These are phyloP conservation scores for Hetaerina americana DNA, from an alignment of 1,140 invertebrate species.

Conservation along the genomic window DNA sequence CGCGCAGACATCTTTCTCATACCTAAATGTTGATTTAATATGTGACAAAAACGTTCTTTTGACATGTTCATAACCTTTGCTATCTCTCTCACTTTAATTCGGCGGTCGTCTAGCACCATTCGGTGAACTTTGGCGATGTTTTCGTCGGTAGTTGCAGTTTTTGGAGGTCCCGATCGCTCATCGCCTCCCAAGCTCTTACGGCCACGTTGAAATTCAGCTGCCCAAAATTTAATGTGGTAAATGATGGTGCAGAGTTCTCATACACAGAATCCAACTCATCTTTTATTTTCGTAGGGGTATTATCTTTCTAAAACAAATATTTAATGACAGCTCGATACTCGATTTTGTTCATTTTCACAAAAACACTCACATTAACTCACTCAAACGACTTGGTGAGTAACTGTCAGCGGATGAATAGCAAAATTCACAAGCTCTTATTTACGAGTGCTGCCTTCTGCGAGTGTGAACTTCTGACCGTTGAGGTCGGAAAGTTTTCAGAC, in stretches of 20 bases:
- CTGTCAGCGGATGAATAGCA: background rate
- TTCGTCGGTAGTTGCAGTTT: slow-evolving; percentile 21
- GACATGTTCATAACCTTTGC: slow-evolving; percentile 11
- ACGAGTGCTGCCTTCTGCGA: background rate
- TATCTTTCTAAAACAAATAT: slow-evolving; percentile 16
- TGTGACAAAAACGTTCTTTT: slow-evolving; percentile 12
- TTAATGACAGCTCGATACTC: background rate
- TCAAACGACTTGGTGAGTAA: background rate
- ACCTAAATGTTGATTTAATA: slow-evolving; percentile 14
- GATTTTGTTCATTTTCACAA: background rate
- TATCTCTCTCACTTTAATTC: slow-evolving; percentile 8
- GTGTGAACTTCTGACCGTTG: too few species aligned
- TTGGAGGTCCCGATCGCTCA: slow-evolving; percentile 17
- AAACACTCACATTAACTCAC: background rate
- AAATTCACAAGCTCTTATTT: background rate
- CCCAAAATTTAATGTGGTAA: slow-evolving; percentile 4
- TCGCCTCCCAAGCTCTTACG: slow-evolving; percentile 4
- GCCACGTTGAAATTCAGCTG: background rate
- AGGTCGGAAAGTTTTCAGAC: too few species aligned
- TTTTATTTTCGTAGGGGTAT: slow-evolving; percentile 18
- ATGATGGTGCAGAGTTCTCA: background rate
- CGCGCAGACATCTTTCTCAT: slow-evolving; percentile 11
- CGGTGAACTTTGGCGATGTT: slow-evolving; percentile 22
- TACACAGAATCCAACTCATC: slow-evolving; percentile 15
- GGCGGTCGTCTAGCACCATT: slow-evolving; percentile 18